A percentile compares a stretch with the other conserved stretches of the same genome.
Evolutionary conservation across 2,888 invertebrate species (phyloP).

Genomic region (Cantharis rufa): DNA sequence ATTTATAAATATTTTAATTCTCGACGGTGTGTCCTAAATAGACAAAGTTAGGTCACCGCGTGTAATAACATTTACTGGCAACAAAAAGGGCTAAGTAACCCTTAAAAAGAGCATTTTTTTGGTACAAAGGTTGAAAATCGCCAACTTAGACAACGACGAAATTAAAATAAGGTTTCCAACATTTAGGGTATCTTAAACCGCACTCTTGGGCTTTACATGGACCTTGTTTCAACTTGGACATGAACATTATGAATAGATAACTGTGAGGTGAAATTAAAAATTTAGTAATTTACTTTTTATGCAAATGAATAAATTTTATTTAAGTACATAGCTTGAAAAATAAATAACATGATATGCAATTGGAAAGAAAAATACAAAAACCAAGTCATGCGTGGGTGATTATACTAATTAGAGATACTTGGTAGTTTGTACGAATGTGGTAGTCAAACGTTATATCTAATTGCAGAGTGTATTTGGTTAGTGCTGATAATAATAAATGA

Average conservation of each 20-base stretch:
- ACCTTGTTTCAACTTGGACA: background rate
- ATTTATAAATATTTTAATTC: no score
- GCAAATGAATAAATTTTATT: no score
- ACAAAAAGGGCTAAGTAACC: no score
- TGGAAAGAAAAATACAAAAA: background rate
- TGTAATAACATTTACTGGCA: no score
- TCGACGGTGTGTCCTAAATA: no score
- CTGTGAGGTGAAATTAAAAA: background rate
- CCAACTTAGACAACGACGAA: background rate
- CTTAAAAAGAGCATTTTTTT: no score
- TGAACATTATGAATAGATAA: background rate
- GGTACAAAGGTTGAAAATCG: no score
- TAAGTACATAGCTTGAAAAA: no score
- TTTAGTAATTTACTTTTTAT: background rate
- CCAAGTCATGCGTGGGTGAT: background rate
- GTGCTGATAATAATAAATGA: constrained; percentile 29
- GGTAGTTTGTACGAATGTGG: background rate
- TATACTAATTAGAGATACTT: background rate
- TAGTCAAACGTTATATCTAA: background rate
- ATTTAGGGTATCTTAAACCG: background rate
- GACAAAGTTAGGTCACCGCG: no score
- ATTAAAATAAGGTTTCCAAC: background rate
- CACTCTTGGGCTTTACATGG: background rate
- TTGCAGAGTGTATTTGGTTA: background rate
- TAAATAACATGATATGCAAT: background rate